Evolutionary conservation across 2,888 invertebrate species (phyloP).

Genomic region (Byasa hedistus): DNA sequence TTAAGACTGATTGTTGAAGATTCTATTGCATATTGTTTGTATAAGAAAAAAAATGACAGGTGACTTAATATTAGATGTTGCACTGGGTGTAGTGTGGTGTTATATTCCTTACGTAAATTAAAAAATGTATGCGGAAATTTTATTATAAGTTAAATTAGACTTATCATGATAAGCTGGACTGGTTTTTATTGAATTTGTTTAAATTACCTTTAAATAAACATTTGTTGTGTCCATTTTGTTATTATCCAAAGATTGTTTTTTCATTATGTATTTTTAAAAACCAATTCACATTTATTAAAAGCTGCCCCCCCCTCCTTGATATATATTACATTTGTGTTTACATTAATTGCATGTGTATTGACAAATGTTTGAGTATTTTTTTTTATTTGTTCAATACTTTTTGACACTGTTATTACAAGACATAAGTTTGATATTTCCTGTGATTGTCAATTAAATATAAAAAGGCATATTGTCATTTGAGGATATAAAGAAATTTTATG

Average conservation of each 20-base stretch:
- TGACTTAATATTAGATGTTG: background rate
- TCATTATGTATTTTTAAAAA: background rate
- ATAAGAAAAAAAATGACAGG: conserved; percentile 6
- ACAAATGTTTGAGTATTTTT: background rate
- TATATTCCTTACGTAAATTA: background rate
- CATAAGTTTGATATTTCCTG: background rate
- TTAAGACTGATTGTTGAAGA: conserved; percentile 68
- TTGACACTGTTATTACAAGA: background rate
- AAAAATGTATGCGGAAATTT: conserved; percentile 2
- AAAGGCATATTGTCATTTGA: background rate
- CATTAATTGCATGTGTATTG: background rate
- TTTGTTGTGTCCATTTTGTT: background rate
- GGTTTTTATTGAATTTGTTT: background rate
- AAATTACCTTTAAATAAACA: background rate
- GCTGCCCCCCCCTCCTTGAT: too few relatives aligned
- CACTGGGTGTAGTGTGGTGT: background rate
- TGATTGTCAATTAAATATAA: background rate
- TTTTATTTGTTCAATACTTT: background rate
- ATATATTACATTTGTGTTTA: background rate
- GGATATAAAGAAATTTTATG: background rate
- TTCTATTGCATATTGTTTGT: conserved; percentile 41
- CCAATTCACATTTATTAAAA: background rate
- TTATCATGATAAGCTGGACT: background rate
- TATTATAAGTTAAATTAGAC: conserved; percentile 2
- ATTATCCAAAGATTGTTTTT: conserved; percentile 18